Percentiles rank a stretch among this genome's conserved stretches.
Conservation (phyloP, 2,113 vertebrate genomes). For the Neotoma lepida region DNA sequence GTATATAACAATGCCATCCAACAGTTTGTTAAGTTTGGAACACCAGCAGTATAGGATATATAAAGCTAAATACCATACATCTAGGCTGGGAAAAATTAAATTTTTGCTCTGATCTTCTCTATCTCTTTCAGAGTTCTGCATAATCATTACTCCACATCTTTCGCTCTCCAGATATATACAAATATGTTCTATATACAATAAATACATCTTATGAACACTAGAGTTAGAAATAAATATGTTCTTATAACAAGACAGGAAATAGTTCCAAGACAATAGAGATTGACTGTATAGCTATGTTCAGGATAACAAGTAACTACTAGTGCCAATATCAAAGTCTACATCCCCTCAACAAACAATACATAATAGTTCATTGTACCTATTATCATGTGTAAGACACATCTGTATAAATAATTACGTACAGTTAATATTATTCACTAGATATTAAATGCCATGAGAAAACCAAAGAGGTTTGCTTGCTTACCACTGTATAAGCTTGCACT, state of each 20-base stretch:
- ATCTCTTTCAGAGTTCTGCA: not conserved
- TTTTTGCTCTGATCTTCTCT: not conserved
- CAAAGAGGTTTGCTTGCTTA: not conserved
- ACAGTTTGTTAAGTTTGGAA: not conserved
- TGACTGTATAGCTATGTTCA: not conserved
- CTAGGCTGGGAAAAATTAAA: not conserved
- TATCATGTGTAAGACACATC: not conserved
- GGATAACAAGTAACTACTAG: not conserved
- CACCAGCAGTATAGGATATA: not conserved
- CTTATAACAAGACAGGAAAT: not conserved
- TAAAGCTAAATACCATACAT: not conserved
- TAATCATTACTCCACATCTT: not conserved
- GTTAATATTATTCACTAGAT: not conserved
- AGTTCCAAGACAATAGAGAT: not conserved
- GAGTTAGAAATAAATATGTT: not conserved
- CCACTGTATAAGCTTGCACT: not conserved
- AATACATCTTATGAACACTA: not conserved
- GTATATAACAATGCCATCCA: conserved; percentile 18
- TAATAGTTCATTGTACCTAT: not conserved
- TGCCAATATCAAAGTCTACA: not conserved
- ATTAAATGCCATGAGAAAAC: not conserved
- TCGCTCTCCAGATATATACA: not conserved
- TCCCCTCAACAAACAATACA: not conserved
- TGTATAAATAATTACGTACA: not conserved
- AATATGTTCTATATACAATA: not conserved